Evolutionary conservation across 2,113 vertebrate genomes (phyloP), one percentile per base, ranked within the genome.

Genomic region (Gobio gobio): DNA sequence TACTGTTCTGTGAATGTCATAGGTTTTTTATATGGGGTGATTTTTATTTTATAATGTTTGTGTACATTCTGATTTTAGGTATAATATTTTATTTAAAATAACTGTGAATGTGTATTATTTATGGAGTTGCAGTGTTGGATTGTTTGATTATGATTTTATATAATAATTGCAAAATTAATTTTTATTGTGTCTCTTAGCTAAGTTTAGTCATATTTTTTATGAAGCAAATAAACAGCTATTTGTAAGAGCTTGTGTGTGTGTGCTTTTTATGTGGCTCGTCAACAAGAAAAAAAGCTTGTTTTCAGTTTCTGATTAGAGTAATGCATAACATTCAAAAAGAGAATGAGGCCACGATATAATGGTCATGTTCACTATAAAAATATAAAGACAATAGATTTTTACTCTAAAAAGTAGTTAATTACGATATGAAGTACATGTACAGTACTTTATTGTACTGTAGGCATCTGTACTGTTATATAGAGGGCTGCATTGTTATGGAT

Each of bases 211-310:
- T 43, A 29, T 18, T 40, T 72, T 82, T 83, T n/a, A 51, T 13
- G 13, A 82, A 40, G 47, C 4, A 20, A 83, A 72, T 83, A 83
- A 83, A 83, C 13, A 43, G 49, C 3, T 4, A 22, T 82, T 82
- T 83, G 47, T 58, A 73, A 56, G 2, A 58, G 49, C 13, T n/a
- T 10, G 10, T 40, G 49, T 72, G 49, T 72, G 47, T 40, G 8
- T 78, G 20, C 8, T 77, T 22, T 77, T 20, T 56, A 54, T 29
- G 8, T 33, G 20, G 72, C 13, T 75, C 3, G 26, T 74, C 22
- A 49, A 75, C 72, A 49, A 20, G 7, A 73, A 49, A 14, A 72
- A 45, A 14, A 1, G 10, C 2, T 75, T 75, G 5, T 16, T 49
- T 45, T 74, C 3, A 13, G 4, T 47, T 74, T 74, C 12, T 24